Evolutionary conservation across 2,113 vertebrate species (phyloP).

Genomic region (Protomyctophum bolini): DNA sequence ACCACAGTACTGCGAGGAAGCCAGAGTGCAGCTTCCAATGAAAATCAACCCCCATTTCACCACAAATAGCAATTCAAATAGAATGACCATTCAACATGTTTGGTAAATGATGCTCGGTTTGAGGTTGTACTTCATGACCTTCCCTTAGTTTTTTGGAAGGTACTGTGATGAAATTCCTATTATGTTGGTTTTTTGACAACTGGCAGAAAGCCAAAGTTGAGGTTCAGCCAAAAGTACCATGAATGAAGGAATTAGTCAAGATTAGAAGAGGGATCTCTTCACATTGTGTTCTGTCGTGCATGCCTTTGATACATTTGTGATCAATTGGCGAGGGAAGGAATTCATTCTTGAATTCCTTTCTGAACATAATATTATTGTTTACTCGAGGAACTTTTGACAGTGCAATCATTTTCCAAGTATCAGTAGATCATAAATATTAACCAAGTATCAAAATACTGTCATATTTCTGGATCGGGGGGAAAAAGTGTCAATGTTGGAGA

Average conservation of each 20-base stretch:
- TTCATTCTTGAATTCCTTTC: constrained; percentile 40
- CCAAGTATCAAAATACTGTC: too few relatives aligned
- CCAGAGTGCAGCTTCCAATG: constrained; percentile 32
- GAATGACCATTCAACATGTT: constrained; percentile 51
- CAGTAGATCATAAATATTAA: too few relatives aligned
- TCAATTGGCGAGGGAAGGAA: constrained; percentile 50
- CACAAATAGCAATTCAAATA: constrained; percentile 42
- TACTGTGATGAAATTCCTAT: constrained; percentile 28
- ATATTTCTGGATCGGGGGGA: too few relatives aligned
- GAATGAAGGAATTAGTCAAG: constrained; percentile 48
- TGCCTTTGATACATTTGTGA: constrained; percentile 47
- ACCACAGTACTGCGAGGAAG: constrained; percentile 52
- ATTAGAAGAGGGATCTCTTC: constrained; percentile 31
- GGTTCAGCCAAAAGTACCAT: constrained; percentile 48
- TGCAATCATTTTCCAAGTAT: constrained; percentile 34
- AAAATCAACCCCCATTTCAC: constrained; percentile 44
- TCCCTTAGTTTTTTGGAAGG: constrained; percentile 20
- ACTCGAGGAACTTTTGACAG: neutral
- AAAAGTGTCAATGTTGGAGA: too few relatives aligned
- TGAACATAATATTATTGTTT: constrained; percentile 30
- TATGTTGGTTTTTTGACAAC: constrained; percentile 37
- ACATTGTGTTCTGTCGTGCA: constrained; percentile 38
- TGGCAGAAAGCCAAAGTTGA: constrained; percentile 44
- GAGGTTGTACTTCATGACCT: constrained; percentile 23
- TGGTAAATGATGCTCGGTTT: constrained; percentile 55